phyloP scores from a whole-genome alignment of 1,140 invertebrate genomes.

The Papilio polyxenes region DNA sequence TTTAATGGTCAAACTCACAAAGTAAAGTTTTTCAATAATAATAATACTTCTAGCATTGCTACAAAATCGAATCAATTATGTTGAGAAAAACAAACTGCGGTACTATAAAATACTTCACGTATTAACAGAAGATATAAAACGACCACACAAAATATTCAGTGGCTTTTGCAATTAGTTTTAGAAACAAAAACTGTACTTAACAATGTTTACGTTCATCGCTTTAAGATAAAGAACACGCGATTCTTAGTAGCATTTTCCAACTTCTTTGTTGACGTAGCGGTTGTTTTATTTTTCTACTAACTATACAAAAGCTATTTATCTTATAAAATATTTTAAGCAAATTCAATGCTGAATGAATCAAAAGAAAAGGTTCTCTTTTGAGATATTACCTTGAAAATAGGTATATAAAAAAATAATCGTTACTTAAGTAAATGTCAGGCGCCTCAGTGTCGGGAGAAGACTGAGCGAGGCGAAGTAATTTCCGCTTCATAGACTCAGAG shows the following conservation, averaged over 20 bases:
- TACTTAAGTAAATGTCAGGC: neutral
- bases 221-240: neutral
- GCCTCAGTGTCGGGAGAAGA: conserved; percentile 6
- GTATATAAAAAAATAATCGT: neutral
- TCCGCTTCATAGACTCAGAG: neutral
- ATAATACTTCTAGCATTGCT: too few species aligned
- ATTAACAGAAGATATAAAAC: neutral
- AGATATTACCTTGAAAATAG: neutral
- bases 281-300: neutral
- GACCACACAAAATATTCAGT: neutral
- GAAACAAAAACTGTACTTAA: neutral
- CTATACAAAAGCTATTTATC: neutral
- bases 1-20: conserved; percentile 54
- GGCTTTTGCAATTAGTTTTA: neutral
- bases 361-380: neutral
- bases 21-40: neutral
- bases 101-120: too few species aligned
- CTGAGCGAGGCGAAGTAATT: conserved; percentile 1
- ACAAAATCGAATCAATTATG: too few species aligned
- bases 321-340: too few species aligned
- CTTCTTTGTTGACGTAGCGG: neutral
- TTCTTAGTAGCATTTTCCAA: neutral
- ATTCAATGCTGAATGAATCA: too few species aligned
- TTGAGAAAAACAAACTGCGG: too few species aligned
- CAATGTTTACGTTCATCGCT: neutral